These are phyloP conservation scores for Platycercus adscitus DNA, from an alignment of 2,113 vertebrate genomes.

Conservation along the genomic window DNA sequence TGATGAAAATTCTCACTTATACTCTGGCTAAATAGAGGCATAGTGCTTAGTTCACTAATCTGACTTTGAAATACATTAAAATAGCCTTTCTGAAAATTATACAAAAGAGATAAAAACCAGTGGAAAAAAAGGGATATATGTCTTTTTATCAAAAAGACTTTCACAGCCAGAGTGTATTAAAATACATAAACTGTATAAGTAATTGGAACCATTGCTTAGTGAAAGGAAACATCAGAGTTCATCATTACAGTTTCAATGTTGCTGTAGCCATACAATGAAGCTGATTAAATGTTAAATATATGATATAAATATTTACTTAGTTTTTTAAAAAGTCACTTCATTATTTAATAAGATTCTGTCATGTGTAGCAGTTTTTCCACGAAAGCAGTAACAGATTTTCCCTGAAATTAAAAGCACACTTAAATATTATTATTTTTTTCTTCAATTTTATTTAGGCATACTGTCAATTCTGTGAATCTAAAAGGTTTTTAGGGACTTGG, in stretches of 20 bases:
- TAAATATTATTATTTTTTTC: neutral
- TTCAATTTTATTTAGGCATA: neutral
- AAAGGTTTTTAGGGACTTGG: neutral
- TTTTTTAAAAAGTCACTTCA: neutral
- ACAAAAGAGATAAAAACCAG: neutral
- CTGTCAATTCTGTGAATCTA: neutral
- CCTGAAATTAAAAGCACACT: neutral
- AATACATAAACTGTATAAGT: neutral
- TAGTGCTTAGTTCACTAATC: neutral
- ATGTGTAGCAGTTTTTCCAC: neutral
- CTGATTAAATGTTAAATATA: neutral
- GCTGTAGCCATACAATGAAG: neutral
- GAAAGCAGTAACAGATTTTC: neutral
- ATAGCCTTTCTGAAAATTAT: neutral
- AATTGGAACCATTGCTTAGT: neutral
- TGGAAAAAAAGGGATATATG: neutral
- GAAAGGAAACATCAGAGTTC: neutral
- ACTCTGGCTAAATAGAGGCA: neutral
- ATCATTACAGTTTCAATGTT: neutral
- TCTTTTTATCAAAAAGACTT: neutral
- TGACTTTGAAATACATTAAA: neutral
- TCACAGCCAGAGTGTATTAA: neutral
- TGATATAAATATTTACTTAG: neutral
- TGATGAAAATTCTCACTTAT: neutral
- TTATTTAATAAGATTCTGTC: neutral